Evolutionary conservation across 1,140 invertebrate species (phyloP).

Genomic region (Lepidotrigona ventralis): DNA sequence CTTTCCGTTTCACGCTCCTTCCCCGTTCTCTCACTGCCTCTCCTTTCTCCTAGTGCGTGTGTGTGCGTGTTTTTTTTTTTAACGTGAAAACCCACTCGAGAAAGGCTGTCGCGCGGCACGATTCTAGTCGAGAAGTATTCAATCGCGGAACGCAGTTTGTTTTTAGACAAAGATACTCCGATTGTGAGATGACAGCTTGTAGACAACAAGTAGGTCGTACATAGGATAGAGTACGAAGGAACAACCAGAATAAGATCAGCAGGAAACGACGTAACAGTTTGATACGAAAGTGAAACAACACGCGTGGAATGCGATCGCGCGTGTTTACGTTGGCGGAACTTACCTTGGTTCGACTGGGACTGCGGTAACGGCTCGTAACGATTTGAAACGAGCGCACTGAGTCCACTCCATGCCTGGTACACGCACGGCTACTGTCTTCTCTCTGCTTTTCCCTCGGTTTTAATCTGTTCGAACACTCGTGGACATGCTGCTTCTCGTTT

Average conservation of each 20-base stretch:
- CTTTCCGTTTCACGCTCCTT: constrained; percentile 49
- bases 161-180: constrained; percentile 36
- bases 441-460: constrained; percentile 30
- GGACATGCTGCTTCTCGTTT: constrained; percentile 48
- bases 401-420: constrained; percentile 69
- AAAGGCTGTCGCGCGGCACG: constrained; percentile 17
- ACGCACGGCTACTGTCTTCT: constrained; percentile 45
- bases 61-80: background rate
- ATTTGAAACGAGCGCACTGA: constrained; percentile 72
- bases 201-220: constrained; percentile 65
- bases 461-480: constrained; percentile 32
- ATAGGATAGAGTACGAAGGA: constrained; percentile 7
- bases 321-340: constrained; percentile 57
- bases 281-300: constrained; percentile 2
- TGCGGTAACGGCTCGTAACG: constrained; percentile 70
- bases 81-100: background rate
- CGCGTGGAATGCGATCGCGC: constrained; percentile 32
- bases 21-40: constrained; percentile 17
- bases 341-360: constrained; percentile 61
- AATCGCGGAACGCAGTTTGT: background rate
- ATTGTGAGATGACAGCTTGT: constrained; percentile 64
- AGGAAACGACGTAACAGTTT: constrained; percentile 3
- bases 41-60: background rate
- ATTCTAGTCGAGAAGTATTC: background rate
- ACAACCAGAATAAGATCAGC: background rate